Evolutionary conservation across 2,888 invertebrate species (phyloP).

Genomic region (Catotricha subobsoleta): DNA sequence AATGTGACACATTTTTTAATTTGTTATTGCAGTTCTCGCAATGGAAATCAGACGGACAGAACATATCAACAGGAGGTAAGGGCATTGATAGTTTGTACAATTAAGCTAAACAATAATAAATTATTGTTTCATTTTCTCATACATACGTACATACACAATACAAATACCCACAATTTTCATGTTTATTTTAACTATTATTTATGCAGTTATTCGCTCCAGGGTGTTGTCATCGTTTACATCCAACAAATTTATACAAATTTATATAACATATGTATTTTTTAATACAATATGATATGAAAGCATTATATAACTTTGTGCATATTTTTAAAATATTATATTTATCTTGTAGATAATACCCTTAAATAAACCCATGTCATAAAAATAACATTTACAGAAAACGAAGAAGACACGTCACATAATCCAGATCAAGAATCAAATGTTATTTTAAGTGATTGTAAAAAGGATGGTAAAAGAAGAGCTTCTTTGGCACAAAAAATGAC

Average conservation of each 20-base stretch:
- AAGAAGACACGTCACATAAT: slow-evolving; percentile 6
- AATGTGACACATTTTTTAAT: neutral
- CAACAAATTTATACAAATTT: too few species aligned
- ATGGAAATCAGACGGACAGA: slow-evolving; percentile 6
- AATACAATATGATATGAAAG: too few species aligned
- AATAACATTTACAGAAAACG: slow-evolving; percentile 6
- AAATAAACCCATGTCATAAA: too few species aligned
- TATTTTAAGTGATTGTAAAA: slow-evolving; percentile 5
- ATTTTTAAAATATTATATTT: too few species aligned
- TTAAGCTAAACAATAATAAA: neutral
- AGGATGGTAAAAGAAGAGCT: slow-evolving; percentile 4
- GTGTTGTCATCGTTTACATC: too few species aligned
- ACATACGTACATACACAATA: neutral
- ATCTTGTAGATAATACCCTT: too few species aligned
- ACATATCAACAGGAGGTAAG: slow-evolving; percentile 5
- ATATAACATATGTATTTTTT: too few species aligned
- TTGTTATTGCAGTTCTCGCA: slow-evolving; percentile 3
- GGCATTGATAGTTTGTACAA: neutral
- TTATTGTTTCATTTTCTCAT: neutral
- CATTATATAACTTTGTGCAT: too few species aligned
- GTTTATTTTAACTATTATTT: too few species aligned
- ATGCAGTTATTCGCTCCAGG: too few species aligned
- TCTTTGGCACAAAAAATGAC: slow-evolving; percentile 7
- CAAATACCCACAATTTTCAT: neutral
- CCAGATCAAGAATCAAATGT: slow-evolving; percentile 2